Percentiles rank a stretch among this genome's conserved stretches.
Evolutionary conservation across 1,140 invertebrate genomes (phyloP).

Genomic region (Venturia canescens): DNA sequence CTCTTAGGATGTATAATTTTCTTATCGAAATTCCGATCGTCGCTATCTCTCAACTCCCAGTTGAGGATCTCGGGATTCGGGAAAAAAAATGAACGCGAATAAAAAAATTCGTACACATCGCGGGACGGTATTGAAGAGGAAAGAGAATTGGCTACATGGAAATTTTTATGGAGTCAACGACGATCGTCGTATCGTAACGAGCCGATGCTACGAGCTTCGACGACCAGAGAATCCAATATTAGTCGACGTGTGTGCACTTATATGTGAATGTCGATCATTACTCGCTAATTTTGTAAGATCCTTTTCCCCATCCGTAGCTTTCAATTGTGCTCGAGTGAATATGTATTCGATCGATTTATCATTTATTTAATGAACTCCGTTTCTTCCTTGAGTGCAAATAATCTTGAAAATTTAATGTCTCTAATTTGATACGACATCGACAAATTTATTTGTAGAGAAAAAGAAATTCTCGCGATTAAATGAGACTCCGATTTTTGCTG

Average conservation of each 20-base stretch:
- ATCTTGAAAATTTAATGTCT: too few species aligned
- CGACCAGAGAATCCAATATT: background rate
- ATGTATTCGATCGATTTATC: too few species aligned
- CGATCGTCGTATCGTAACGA: background rate
- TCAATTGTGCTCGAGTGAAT: too few species aligned
- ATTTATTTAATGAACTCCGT: too few species aligned
- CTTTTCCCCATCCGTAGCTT: too few species aligned
- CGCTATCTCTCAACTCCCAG: constrained; percentile 7
- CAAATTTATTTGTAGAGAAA: too few species aligned
- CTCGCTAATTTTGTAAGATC: too few species aligned
- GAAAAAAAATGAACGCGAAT: too few species aligned
- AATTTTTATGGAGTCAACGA: constrained; percentile 15
- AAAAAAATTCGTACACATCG: constrained; percentile 4
- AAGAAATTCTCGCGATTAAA: background rate
- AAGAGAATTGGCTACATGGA: background rate
- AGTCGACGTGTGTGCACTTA: background rate
- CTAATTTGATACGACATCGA: too few species aligned
- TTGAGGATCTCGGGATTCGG: background rate
- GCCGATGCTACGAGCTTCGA: background rate
- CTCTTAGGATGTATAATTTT: constrained; percentile 24
- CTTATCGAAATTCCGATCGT: constrained; percentile 37
- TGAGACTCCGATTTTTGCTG: background rate
- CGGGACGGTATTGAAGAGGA: background rate
- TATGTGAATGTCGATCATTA: background rate
- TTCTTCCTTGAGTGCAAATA: too few species aligned